Evolutionary conservation across 2,113 vertebrate species (phyloP), one percentile per base, ranked within the genome.

Genomic region (Dasyprocta punctata): DNA sequence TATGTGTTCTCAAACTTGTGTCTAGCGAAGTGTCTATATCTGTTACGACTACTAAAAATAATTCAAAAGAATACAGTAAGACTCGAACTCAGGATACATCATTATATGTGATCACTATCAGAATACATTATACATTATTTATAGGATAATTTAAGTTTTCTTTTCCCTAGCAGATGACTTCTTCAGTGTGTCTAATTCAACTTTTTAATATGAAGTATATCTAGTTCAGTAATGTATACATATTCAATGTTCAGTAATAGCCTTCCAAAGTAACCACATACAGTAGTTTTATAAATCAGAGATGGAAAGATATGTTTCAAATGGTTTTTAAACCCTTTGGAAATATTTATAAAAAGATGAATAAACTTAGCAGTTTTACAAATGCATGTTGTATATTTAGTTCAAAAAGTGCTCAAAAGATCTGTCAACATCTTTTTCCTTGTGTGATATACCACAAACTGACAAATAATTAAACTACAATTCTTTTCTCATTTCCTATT

Each of bases 261-360:
- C 17, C 47, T 77, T 89, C 44, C 73, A 91, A 96, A 92, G 86
- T 47, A 93, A 33, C 8, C 33, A 86, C 33, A 41, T 60, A 47
- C 22, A 71, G 17, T 58, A 58, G 71, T 78, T 94, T 95, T 52
- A 71, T 89, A 97, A 95, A 65, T 90, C 71, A 83, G n/a, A 92
- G 5, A n/a, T 93, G 16, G 33, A 78, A 86, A 41, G 69, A 90
- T 85, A n/a, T 90, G 9, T 75, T 92, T 92, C 47, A 89, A 89
- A 93, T 58, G 65, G 14, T 71, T 28, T 58, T 49, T 63, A 92
- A 77, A 22, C 7, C 24, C 24, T 81, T 86, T 77, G 41, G 36
- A 92, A 90, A 85, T 85, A 93, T 87, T 85, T 96, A 93, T 85
- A 24, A 95, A 52, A 86, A n/a, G 20, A 63, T 24, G 92, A 1